Conservation (phyloP, 2,888 invertebrate species). For the Rhingia campestris region DNA sequence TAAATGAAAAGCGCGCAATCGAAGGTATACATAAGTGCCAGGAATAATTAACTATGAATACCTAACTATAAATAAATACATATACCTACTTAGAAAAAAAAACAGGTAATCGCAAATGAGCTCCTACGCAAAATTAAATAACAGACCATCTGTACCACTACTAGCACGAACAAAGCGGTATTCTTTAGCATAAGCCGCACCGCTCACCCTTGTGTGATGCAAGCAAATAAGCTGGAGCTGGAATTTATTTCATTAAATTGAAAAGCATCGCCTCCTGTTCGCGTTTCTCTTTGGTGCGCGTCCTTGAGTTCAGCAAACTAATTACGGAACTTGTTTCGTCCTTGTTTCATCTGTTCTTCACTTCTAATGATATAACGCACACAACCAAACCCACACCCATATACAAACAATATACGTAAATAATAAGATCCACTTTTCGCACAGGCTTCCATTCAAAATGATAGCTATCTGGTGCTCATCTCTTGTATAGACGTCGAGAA, state of each 20-base stretch:
- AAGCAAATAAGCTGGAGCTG: slow-evolving; percentile 11
- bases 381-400: neutral
- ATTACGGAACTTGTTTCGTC: slow-evolving; percentile 52
- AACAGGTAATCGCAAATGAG: too few species aligned
- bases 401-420: neutral
- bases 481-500: neutral
- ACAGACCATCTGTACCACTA: too few species aligned
- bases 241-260: slow-evolving; percentile 34
- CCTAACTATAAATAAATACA: too few species aligned
- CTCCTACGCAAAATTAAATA: too few species aligned
- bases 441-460: slow-evolving; percentile 14
- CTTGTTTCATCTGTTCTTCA: slow-evolving; percentile 27
- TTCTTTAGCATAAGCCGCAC: too few species aligned
- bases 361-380: neutral
- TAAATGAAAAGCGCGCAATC: too few species aligned
- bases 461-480: neutral
- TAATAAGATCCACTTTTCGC: slow-evolving; percentile 36
- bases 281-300: neutral
- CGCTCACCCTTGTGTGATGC: too few species aligned
- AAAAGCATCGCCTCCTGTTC: slow-evolving; percentile 22
- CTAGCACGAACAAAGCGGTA: too few species aligned
- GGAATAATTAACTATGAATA: too few species aligned
- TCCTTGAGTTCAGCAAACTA: slow-evolving; percentile 46
- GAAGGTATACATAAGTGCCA: too few species aligned
- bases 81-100: too few species aligned